Evolutionary conservation across 2,888 invertebrate genomes (phyloP), one percentile per base, ranked within the genome.

Genomic region (Falcaria lacertinaria): DNA sequence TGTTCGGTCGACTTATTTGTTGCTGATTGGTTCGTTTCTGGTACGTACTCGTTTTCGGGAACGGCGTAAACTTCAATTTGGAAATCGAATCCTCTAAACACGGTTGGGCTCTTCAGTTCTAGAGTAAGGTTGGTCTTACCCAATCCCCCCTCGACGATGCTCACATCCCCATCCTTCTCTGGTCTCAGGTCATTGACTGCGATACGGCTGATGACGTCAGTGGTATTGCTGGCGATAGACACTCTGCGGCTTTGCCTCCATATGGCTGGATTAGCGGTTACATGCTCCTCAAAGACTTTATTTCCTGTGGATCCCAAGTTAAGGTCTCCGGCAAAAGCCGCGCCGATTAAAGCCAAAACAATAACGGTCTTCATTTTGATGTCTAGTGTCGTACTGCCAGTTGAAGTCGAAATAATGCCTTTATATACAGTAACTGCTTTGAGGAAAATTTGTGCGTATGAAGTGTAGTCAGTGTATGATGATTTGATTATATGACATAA

Each of bases 361-460:
- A 67, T 39, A 44, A 62, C 40, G 40, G 51, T 60, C 41, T 60
- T 53, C 82, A 82, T 83, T 50, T 62, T 75, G 45, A 28, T 1
- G 7, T 7, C 11, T 11, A 3, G 28, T 8, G 28, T 28, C 11
- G 28, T 28, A 28, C 28, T 28, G 11, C 7, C 11, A 28, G 11
- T 11, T 11, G 11, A 28, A 11, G 7, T 28, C n/a, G 19, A 19
- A 4, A 5, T 4, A 19, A 4, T 19, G 2, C 3, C 19, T 68
- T 78, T 83, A 70, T 88, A 86, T 81, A 76, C 57, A 54, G 52
- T 51, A 46, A 32, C 35, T 47, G 51, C 48, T 72, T n/a, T 74
- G 50, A 83, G 87, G 83, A 85, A 85, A 85, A 78, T 62, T 64
- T 65, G n/a, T n/a, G n/a, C n/a, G n/a, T n/a, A n/a, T n/a, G n/a